These are phyloP conservation scores for Parnassius apollo DNA, from an alignment of 2,888 invertebrate genomes.

Conservation along the genomic window DNA sequence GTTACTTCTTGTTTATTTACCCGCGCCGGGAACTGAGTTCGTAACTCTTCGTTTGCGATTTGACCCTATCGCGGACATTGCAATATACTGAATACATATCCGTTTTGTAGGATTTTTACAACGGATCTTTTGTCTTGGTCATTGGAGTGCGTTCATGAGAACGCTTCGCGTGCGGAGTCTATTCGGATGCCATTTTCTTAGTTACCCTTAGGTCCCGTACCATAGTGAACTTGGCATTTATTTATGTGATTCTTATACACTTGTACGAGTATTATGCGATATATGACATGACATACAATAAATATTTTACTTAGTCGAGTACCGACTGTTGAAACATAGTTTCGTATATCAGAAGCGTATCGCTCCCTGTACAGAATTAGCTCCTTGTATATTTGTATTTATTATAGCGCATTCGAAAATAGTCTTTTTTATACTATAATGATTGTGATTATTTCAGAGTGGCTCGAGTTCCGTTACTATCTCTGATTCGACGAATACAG, in stretches of 20 bases:
- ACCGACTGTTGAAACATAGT: constrained; percentile 67
- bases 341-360: constrained; percentile 52
- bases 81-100: constrained; percentile 66
- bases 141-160: constrained; percentile 28
- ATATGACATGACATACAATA: constrained; percentile 77
- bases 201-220: constrained; percentile 76
- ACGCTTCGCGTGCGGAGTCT: constrained; percentile 42
- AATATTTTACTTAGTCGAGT: constrained; percentile 64
- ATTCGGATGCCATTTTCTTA: constrained; percentile 77
- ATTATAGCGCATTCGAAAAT: constrained; percentile 57
- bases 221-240: constrained; percentile 79
- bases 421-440: constrained; percentile 55
- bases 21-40: constrained; percentile 26
- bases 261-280: constrained; percentile 69
- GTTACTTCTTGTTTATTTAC: constrained; percentile 16
- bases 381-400: constrained; percentile 66
- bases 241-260: constrained; percentile 75
- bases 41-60: constrained; percentile 16
- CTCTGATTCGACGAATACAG: constrained; percentile 63
- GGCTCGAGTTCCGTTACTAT: constrained; percentile 78
- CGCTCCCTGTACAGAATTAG: constrained; percentile 64
- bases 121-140: constrained; percentile 42
- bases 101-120: constrained; percentile 56
- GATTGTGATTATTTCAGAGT: constrained; percentile 72
- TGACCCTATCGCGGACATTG: constrained; percentile 39